Evolutionary conservation across 1,140 invertebrate species (phyloP).

Genomic region (Cotesia vestalis): DNA sequence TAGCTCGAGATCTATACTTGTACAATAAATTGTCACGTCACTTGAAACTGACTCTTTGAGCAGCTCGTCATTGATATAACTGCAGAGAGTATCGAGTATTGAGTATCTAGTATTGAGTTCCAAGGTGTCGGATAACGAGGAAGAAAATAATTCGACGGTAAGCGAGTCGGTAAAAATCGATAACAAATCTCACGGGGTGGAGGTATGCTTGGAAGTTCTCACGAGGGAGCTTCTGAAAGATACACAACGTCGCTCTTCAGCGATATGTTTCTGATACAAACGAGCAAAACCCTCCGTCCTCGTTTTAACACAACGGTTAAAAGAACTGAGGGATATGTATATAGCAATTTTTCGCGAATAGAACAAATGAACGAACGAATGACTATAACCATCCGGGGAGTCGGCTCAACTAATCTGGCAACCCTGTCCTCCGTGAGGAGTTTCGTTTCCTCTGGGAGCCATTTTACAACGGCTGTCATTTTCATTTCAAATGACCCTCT

Average conservation of each 20-base stretch:
- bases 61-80: neutral
- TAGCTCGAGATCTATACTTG: neutral
- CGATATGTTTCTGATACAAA: slow-evolving; percentile 27
- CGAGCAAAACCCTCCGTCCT: neutral
- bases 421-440: slow-evolving; percentile 7
- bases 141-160: slow-evolving; percentile 7
- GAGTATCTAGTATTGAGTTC: too few species aligned
- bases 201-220: slow-evolving; percentile 23
- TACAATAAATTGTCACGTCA: slow-evolving; percentile 12
- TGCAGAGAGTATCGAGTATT: neutral
- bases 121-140: neutral
- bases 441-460: slow-evolving; percentile 2
- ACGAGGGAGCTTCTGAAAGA: slow-evolving; percentile 28
- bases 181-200: slow-evolving; percentile 25
- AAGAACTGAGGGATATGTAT: too few species aligned
- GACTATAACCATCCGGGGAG: slow-evolving; percentile 24
- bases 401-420: slow-evolving; percentile 19
- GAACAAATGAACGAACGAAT: slow-evolving; percentile 11
- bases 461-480: slow-evolving; percentile 20
- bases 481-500: slow-evolving; percentile 16
- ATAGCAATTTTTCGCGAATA: slow-evolving; percentile 2
- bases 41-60: neutral
- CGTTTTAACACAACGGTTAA: too few species aligned
- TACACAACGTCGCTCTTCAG: slow-evolving; percentile 17
- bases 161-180: slow-evolving; percentile 24